Conservation (phyloP, 2,797 vertebrate genomes). For the Microtus obscurus region DNA sequence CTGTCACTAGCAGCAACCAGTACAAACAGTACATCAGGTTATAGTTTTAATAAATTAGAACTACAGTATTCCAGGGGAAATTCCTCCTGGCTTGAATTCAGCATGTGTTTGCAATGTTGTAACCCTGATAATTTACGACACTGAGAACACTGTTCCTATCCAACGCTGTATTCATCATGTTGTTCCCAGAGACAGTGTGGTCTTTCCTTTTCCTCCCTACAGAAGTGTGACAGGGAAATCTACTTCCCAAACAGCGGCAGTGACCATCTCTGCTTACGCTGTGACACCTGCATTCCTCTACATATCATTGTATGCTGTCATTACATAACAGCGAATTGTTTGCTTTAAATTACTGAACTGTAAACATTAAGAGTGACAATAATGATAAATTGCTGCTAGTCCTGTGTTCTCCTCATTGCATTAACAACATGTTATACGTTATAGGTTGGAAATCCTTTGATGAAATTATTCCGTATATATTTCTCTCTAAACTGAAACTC, state of each 20-base stretch:
- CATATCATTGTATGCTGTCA: background rate
- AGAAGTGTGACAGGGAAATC: background rate
- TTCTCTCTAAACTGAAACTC: background rate
- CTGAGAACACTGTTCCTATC: background rate
- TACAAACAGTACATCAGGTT: background rate
- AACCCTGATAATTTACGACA: no score
- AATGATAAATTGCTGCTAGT: background rate
- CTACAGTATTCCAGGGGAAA: background rate
- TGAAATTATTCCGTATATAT: background rate
- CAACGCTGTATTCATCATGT: background rate
- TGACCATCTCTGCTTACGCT: background rate
- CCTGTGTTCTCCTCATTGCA: background rate
- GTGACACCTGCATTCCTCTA: background rate
- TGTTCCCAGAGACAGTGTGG: background rate
- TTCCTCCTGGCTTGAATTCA: background rate
- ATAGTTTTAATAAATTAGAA: background rate
- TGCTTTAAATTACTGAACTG: background rate
- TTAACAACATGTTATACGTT: background rate
- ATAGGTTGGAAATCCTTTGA: background rate
- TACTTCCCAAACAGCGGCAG: background rate
- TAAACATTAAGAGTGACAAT: background rate
- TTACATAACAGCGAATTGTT: background rate
- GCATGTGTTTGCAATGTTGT: background rate
- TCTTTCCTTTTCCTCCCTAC: background rate
- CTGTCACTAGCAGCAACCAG: no score